A percentile compares a stretch with the other conserved stretches of the same genome.
Evolutionary conservation across 2,888 invertebrate genomes (phyloP).

Genomic region (Eupithecia dodoneata): DNA sequence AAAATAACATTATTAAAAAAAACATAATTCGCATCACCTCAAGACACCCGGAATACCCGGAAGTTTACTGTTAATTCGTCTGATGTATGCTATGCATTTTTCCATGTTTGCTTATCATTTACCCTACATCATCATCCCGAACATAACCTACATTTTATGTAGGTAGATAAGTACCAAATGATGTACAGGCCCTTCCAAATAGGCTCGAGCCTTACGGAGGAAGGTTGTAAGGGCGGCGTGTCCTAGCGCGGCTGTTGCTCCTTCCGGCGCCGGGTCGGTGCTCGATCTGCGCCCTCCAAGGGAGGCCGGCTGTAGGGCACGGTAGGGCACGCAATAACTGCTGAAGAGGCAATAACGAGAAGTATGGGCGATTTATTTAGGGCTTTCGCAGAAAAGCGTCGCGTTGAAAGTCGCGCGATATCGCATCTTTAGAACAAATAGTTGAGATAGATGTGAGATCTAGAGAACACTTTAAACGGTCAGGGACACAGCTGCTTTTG

Average conservation of each 20-base stretch:
- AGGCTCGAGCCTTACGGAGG: neutral
- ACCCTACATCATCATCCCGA: neutral
- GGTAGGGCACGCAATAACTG: neutral
- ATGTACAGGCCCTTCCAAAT: neutral
- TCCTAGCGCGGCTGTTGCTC: constrained; percentile 44
- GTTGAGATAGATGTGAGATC: neutral
- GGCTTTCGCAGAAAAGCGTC: neutral
- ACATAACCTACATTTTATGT: neutral
- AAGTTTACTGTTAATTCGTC: neutral
- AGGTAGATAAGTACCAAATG: neutral
- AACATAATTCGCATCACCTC: neutral
- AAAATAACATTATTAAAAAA: too few species aligned
- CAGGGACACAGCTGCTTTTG: neutral
- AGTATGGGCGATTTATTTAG: neutral
- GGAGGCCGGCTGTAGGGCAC: constrained; percentile 8
- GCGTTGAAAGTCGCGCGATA: neutral
- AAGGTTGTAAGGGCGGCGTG: constrained; percentile 37
- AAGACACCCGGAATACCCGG: neutral
- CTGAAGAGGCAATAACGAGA: neutral
- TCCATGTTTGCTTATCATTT: neutral
- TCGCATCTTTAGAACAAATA: neutral
- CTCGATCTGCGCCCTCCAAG: constrained; percentile 14
- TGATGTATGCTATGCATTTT: neutral
- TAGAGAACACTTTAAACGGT: neutral
- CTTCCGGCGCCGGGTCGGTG: constrained; percentile 25